Evolutionary conservation across 2,113 vertebrate species (phyloP).

Genomic region (Podarcis raffonei): DNA sequence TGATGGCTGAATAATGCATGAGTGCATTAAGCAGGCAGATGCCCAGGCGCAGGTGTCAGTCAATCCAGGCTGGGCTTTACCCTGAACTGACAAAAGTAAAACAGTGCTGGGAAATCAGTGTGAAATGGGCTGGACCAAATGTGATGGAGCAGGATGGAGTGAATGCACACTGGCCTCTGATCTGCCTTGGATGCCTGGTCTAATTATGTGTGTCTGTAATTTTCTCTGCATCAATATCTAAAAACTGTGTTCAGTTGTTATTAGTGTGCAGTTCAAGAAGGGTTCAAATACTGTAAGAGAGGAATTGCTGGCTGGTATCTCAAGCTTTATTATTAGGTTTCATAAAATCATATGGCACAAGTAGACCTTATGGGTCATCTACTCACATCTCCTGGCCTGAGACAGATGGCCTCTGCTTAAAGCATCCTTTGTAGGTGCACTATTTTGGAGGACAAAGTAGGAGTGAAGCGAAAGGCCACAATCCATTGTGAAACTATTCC

Average conservation of each 20-base stretch:
- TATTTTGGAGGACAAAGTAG: background rate
- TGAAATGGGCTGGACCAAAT: background rate
- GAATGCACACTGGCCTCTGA: background rate
- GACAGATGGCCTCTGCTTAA: background rate
- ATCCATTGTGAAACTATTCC: background rate
- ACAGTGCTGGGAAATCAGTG: background rate
- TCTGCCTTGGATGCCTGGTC: background rate
- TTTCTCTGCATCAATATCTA: background rate
- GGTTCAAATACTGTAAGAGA: background rate
- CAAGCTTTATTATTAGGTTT: background rate
- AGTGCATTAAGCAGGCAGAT: background rate
- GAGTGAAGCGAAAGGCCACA: background rate
- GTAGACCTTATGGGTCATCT: background rate
- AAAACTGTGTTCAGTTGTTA: background rate
- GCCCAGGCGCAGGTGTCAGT: background rate
- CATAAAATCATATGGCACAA: background rate
- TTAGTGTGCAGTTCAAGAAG: background rate
- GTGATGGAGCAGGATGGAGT: background rate
- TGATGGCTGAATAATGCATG: background rate
- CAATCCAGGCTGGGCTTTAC: rapidly evolving
- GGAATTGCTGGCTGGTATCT: background rate
- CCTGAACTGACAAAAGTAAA: background rate
- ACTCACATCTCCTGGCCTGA: background rate
- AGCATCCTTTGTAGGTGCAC: background rate
- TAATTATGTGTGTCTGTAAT: background rate